phyloP scores from a whole-genome alignment of 2,113 vertebrate species.

The Campylorhamphus procurvoides region DNA sequence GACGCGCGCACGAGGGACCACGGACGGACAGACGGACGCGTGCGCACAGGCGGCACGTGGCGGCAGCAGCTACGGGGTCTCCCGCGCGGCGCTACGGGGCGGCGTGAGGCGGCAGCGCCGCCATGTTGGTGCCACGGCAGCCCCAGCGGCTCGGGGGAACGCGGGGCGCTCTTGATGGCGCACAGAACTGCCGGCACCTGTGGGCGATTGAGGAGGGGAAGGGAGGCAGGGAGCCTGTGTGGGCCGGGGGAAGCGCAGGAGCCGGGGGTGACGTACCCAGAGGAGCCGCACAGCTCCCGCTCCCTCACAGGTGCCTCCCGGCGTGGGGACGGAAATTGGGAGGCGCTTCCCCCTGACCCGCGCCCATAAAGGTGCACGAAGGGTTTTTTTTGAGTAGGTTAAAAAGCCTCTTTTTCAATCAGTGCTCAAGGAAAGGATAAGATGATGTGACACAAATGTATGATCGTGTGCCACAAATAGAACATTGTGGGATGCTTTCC shows the following conservation, averaged over 20 bases:
- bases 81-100: not conserved
- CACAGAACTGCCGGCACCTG: not conserved
- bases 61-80: not conserved
- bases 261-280: not conserved
- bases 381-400: conserved; percentile 9
- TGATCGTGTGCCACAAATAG: conserved; percentile 62
- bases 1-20: not conserved
- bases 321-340: not conserved
- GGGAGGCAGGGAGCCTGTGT: accelerated
- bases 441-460: conserved; percentile 62
- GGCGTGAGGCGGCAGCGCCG: not conserved
- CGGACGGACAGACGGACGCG: not conserved
- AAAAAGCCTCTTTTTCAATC: conserved; percentile 31
- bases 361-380: not conserved
- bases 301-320: not conserved
- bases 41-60: not conserved
- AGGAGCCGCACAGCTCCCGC: not conserved
- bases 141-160: accelerated
- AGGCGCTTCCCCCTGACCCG: not conserved
- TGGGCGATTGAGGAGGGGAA: accelerated
- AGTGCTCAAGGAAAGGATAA: conserved; percentile 12
- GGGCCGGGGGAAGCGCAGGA: not conserved
- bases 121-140: too few species aligned
- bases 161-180: not conserved
- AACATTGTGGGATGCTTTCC: conserved; percentile 68